Conservation (phyloP, 2,797 vertebrate genomes). For the Gymnocypris eckloni region DNA sequence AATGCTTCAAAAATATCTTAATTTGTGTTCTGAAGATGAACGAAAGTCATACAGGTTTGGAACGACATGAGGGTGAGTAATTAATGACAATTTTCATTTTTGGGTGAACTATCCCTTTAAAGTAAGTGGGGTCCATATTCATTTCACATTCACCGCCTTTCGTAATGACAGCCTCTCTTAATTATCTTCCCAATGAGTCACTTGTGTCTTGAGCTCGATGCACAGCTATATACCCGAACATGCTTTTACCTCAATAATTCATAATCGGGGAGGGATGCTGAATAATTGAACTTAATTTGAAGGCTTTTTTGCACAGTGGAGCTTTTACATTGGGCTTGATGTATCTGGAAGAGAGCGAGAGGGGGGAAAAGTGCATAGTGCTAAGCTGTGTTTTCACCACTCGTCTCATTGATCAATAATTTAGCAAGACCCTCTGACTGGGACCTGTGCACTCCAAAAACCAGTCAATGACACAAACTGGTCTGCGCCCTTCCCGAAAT, state of each 20-base stretch:
- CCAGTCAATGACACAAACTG: constrained; percentile 65
- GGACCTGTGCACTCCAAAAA: constrained; percentile 78
- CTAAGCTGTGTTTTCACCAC: constrained; percentile 83
- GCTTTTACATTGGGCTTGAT: constrained; percentile 83
- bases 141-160: not conserved
- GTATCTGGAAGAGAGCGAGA: constrained; percentile 69
- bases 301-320: constrained; percentile 82
- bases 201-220: constrained; percentile 69
- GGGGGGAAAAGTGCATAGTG: constrained; percentile 70
- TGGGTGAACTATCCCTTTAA: not conserved
- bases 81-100: not conserved
- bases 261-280: constrained; percentile 83
- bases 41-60: not conserved
- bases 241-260: constrained; percentile 88
- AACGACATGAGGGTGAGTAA: not conserved
- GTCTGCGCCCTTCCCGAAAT: constrained; percentile 6
- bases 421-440: constrained; percentile 76
- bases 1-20: not conserved
- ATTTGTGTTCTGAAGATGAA: not conserved
- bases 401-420: constrained; percentile 84
- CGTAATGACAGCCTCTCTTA: constrained; percentile 64
- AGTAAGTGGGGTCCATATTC: not conserved
- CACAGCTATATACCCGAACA: constrained; percentile 80
- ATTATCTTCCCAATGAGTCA: constrained; percentile 62
- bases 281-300: constrained; percentile 89